Evolutionary conservation across 2,888 invertebrate genomes (phyloP), one percentile per base, ranked within the genome.

Genomic region (Microctonus brassicae): DNA sequence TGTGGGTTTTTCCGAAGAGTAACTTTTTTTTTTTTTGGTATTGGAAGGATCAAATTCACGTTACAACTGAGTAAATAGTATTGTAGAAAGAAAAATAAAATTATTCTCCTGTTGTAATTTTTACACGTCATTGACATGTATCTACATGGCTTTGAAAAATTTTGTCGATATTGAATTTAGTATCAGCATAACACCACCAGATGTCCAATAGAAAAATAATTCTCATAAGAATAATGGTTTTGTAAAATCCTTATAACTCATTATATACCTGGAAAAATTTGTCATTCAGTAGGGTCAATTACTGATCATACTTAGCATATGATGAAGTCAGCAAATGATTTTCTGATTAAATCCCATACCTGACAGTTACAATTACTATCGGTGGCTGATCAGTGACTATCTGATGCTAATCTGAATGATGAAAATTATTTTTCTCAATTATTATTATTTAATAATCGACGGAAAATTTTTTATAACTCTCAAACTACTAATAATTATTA

Each of bases 251-350:
- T 75, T 75, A 73, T 70, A 70, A 39, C 26, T 13, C 7, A 65
- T 6, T n/a, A 22, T 0, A 55, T 17, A 4, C 11, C 26, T 3
- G 0, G 0, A 0, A 0, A 10, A 36, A 26, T 13, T 68, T 70
- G 85, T 85, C 85, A 79, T 79, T 81, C 85, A 85, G 86, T 86
- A 76, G 84, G 86, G 78, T 82, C 82, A 47, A 81, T 81, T 79
- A 84, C 85, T 86, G 83, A 85, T 83, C 86, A 47, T 78, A 82
- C 78, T 80, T 81, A 83, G 86, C 85, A 85, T 10, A 72, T 86
- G 86, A 86, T 86, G 86, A 85, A 33, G 0, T 0, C 34, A 22
- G 82, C 83, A 83, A 77, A 84, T 85, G 86, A 86, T 79, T 65
- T 17, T 4, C n/a, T 85, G 85, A 84, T 86, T 85, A 84, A 79